Percentiles rank a stretch among this genome's conserved stretches.
phyloP scores from a whole-genome alignment of 2,888 invertebrate genomes.

The Melanostoma scalare region DNA sequence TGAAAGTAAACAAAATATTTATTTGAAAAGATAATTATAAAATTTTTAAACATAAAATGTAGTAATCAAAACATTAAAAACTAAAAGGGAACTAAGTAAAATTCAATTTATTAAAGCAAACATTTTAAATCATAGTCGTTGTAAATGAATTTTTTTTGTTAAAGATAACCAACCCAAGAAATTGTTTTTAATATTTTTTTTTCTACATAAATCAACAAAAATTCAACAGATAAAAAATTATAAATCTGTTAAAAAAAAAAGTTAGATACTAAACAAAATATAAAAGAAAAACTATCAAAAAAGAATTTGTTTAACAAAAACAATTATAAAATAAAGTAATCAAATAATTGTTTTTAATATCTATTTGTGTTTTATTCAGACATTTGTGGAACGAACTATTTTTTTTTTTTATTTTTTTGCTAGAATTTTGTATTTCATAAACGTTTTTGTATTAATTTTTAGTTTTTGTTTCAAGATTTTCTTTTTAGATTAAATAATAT shows the following conservation, averaged over 20 bases:
- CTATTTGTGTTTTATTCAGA: conserved; percentile 68
- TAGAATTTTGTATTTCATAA: conserved; percentile 50
- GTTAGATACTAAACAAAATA: conserved; percentile 6
- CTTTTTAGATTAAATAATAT: conserved; percentile 39
- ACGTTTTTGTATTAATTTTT: conserved; percentile 20
- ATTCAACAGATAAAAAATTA: conserved; percentile 38
- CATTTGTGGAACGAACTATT: conserved; percentile 57
- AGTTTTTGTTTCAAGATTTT: conserved; percentile 34
- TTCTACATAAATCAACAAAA: conserved; percentile 55
- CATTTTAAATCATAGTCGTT: conserved; percentile 54
- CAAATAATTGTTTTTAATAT: conserved; percentile 35
- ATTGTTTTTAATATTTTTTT: conserved; percentile 24
- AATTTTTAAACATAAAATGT: conserved; percentile 32
- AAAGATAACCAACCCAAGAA: conserved; percentile 15
- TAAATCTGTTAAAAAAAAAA: conserved; percentile 22
- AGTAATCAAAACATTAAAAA: conserved; percentile 34
- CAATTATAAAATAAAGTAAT: conserved; percentile 21
- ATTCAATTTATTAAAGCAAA: neutral
- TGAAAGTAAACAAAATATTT: conserved; percentile 33
- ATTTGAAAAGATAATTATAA: conserved; percentile 41
- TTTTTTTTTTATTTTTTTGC: conserved; percentile 42
- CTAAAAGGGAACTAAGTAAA: conserved; percentile 13
- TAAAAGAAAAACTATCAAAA: conserved; percentile 15
- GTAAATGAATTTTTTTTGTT: conserved; percentile 47
- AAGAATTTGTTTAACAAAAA: conserved; percentile 34